phyloP scores from a whole-genome alignment of 1,140 invertebrate species.

The Drosophila paulistorum region DNA sequence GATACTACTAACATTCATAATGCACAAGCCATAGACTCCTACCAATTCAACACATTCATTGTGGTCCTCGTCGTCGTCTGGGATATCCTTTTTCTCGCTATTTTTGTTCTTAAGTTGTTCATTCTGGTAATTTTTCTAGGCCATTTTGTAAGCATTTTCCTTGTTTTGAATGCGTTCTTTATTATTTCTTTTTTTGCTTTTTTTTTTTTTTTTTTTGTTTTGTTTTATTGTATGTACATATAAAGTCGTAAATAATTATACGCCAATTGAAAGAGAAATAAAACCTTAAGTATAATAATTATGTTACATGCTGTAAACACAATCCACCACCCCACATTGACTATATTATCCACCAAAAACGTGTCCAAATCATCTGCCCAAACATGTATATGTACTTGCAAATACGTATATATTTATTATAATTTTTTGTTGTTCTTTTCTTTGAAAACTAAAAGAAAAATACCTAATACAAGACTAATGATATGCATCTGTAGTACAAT shows the following conservation, averaged over 20 bases:
- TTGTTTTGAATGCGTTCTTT: slow-evolving; percentile 31
- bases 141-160: slow-evolving; percentile 27
- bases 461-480: background rate
- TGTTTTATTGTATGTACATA: slow-evolving; percentile 66
- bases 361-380: background rate
- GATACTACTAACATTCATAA: background rate
- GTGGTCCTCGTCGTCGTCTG: background rate
- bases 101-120: background rate
- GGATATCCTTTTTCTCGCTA: background rate
- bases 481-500: too few species aligned
- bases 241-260: slow-evolving; percentile 63
- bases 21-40: slow-evolving; percentile 2
- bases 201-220: slow-evolving; percentile 32
- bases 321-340: slow-evolving; percentile 8
- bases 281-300: slow-evolving; percentile 30
- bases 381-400: background rate
- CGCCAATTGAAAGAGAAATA: slow-evolving; percentile 25
- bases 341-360: background rate
- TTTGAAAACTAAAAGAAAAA: background rate
- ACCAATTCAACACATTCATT: background rate
- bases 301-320: slow-evolving; percentile 16
- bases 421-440: background rate
- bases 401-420: background rate
- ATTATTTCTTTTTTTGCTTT: background rate
- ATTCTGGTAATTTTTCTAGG: background rate